Conservation (phyloP, 1,140 invertebrate species). For the Drosophila pandora region DNA sequence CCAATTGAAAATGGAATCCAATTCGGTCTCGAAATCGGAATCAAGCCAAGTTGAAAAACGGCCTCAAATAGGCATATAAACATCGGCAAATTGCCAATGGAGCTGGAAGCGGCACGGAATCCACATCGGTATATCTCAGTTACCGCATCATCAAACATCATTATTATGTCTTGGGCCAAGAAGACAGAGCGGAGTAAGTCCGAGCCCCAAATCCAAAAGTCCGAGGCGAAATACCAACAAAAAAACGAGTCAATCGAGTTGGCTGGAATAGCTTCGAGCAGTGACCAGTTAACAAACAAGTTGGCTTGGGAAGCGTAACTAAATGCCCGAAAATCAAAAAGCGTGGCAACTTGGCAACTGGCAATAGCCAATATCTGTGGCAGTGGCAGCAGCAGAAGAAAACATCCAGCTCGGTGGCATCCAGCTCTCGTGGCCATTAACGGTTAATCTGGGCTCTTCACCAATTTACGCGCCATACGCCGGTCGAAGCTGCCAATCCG, state of each 20-base stretch:
- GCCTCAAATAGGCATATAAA: slow-evolving; percentile 71
- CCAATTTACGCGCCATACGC: slow-evolving; percentile 47
- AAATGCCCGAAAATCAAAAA: slow-evolving; percentile 76
- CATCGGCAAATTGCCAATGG: slow-evolving; percentile 63
- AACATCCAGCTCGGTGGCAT: not conserved
- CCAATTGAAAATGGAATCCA: slow-evolving; percentile 57
- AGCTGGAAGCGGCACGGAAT: slow-evolving; percentile 35
- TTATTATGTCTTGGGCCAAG: slow-evolving; percentile 53
- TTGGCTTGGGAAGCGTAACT: slow-evolving; percentile 32
- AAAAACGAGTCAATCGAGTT: slow-evolving; percentile 74
- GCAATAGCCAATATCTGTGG: not conserved
- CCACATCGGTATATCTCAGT: slow-evolving; percentile 38
- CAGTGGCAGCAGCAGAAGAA: slow-evolving; percentile 6
- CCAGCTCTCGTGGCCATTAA: slow-evolving; percentile 65
- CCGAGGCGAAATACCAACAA: slow-evolving; percentile 17
- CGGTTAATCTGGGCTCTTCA: slow-evolving; percentile 70
- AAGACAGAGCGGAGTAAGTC: slow-evolving; percentile 10
- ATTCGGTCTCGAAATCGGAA: slow-evolving; percentile 28
- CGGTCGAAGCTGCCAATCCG: slow-evolving; percentile 43
- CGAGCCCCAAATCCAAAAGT: slow-evolving; percentile 9
- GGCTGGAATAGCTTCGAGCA: slow-evolving; percentile 10
- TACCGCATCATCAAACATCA: slow-evolving; percentile 67
- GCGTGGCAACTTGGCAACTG: slow-evolving; percentile 51
- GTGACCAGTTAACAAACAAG: slow-evolving; percentile 30
- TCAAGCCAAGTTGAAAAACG: slow-evolving; percentile 66